These are phyloP conservation scores for Coptodon rendalli DNA, from an alignment of 2,113 vertebrate species.

Conservation along the genomic window DNA sequence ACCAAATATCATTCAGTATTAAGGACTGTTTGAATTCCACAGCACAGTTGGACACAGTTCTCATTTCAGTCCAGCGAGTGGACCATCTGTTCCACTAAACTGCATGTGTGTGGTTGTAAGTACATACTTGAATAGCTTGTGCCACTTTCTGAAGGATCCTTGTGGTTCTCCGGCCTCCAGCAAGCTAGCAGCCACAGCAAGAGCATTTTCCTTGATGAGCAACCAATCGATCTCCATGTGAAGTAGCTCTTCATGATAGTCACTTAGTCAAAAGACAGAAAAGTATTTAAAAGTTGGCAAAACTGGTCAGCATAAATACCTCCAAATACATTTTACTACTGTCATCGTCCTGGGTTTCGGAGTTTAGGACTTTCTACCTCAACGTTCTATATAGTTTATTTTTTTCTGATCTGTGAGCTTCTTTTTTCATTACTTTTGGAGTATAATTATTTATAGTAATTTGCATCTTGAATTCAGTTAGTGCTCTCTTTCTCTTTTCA, in stretches of 20 bases:
- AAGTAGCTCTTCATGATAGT: constrained; percentile 41
- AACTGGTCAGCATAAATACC: neutral
- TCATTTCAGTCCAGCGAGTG: neutral
- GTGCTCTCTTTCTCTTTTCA: neutral
- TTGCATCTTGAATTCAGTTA: neutral
- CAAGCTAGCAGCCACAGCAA: neutral
- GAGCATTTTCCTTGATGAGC: constrained; percentile 45
- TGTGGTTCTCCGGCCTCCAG: neutral
- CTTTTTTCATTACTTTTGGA: neutral
- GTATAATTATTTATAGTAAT: neutral
- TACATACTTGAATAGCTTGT: constrained; percentile 47
- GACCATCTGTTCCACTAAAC: neutral
- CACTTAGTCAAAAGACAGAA: neutral
- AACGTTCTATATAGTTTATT: fast-evolving
- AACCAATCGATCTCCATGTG: constrained; percentile 40
- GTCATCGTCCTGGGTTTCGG: fast-evolving
- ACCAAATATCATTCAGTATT: neutral
- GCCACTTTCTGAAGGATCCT: constrained; percentile 14
- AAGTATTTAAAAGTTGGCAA: neutral
- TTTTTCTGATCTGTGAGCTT: neutral
- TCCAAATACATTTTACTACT: neutral
- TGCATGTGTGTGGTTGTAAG: neutral
- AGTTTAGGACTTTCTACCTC: neutral
- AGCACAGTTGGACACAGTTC: neutral
- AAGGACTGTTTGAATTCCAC: neutral